phyloP scores from a whole-genome alignment of 2,888 invertebrate genomes.

The Melieria crassipennis region DNA sequence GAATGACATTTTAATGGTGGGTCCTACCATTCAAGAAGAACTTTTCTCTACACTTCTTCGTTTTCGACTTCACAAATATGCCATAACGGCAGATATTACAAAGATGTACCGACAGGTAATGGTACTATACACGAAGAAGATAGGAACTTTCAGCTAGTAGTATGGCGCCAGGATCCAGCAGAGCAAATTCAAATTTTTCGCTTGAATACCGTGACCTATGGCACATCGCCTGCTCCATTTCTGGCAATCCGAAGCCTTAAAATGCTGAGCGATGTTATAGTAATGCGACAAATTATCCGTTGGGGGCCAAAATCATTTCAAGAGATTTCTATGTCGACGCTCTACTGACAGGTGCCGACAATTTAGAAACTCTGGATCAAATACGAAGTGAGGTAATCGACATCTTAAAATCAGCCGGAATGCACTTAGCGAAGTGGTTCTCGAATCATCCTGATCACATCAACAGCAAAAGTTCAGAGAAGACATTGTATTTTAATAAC shows the following conservation, averaged over 20 bases:
- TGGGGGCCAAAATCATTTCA: slow-evolving; percentile 32
- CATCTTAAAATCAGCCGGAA: slow-evolving; percentile 6
- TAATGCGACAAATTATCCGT: slow-evolving; percentile 33
- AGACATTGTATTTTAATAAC: slow-evolving; percentile 22
- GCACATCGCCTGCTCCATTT: slow-evolving; percentile 37
- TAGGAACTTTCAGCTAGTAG: slow-evolving; percentile 22
- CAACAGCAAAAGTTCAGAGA: slow-evolving; percentile 9
- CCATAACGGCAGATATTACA: background rate
- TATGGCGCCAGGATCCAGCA: slow-evolving; percentile 14
- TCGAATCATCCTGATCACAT: slow-evolving; percentile 19
- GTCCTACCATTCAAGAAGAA: slow-evolving; percentile 30
- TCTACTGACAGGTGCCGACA: slow-evolving; percentile 36
- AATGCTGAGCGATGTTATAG: slow-evolving; percentile 32
- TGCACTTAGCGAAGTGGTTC: slow-evolving; percentile 35
- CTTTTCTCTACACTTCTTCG: too few relatives aligned
- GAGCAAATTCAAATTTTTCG: background rate
- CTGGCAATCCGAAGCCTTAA: slow-evolving; percentile 29
- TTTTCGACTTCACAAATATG: slow-evolving; percentile 18
- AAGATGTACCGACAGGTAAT: slow-evolving; percentile 22
- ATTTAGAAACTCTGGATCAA: background rate
- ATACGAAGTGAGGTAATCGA: too few relatives aligned
- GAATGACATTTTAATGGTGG: slow-evolving; percentile 36
- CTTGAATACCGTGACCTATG: slow-evolving; percentile 29
- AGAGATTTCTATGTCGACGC: slow-evolving; percentile 43
- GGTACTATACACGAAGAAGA: slow-evolving; percentile 20